A percentile compares a stretch with the other conserved stretches of the same genome.
These are phyloP conservation scores for Oncorhynchus clarkii DNA, from an alignment of 2,113 vertebrate genomes.

Conservation along the genomic window DNA sequence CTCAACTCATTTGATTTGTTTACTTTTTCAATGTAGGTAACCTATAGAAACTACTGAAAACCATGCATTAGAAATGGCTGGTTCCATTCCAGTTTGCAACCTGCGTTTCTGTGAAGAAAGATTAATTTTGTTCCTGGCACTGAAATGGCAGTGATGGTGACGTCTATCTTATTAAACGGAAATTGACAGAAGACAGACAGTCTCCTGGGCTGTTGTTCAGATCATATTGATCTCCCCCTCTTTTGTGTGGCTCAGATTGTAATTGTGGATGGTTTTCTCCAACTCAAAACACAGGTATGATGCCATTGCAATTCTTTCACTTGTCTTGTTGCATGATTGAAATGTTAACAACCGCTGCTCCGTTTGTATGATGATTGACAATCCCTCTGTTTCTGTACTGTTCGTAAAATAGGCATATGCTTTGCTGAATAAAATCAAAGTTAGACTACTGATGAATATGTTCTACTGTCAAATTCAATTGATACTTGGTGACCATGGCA, in stretches of 20 bases:
- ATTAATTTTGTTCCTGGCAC: neutral
- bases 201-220: constrained; percentile 62
- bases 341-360: constrained; percentile 69
- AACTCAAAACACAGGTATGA: constrained; percentile 36
- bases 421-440: constrained; percentile 70
- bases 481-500: neutral
- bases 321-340: constrained; percentile 79
- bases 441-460: neutral
- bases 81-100: neutral
- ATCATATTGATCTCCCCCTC: constrained; percentile 84
- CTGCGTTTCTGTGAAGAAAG: neutral
- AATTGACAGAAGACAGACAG: constrained; percentile 25
- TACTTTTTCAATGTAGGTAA: neutral
- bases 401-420: constrained; percentile 81
- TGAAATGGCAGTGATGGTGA: neutral
- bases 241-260: constrained; percentile 64
- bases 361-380: constrained; percentile 63
- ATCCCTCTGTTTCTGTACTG: constrained; percentile 73
- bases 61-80: neutral
- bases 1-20: neutral
- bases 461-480: neutral
- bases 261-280: constrained; percentile 58
- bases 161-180: neutral
- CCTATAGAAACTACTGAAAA: neutral
- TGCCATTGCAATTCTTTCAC: constrained; percentile 63